Base-by-base conservation (phyloP, 2,888 invertebrate genomes). In the Eumacrocentrus americanus region DNA sequence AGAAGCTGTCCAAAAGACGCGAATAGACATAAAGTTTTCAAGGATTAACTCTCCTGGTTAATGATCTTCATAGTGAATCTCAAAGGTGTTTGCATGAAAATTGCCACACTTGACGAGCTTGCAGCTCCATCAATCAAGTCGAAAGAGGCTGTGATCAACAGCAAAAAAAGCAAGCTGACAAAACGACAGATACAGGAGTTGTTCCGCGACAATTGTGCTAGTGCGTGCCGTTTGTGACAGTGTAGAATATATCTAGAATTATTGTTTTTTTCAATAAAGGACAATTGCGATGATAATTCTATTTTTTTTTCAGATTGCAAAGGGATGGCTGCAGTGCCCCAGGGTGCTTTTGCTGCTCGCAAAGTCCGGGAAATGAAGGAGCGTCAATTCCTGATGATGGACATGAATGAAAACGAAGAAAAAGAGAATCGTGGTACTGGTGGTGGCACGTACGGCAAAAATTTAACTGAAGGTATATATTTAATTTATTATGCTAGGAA, bases 321-420 rank as follows among this genome's bases (percentile, higher is more conserved):
- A 61, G 82, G 73, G 42, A 92, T 92, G 91, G 85, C 91, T 51
- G 84, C 88, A n/a, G 84, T 91, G 67, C 91, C 91, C 0, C 91
- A 91, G 68, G 88, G 88, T 37, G 89, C 88, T n/a, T 90, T 90
- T 78, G 88, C 89, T 11, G 88, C 88, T 9, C 84, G 84, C 65
- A 91, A 91, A 79, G 84, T 91, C 59, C 88, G 89, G 16, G 84
- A 86, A 70, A 85, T 84, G 18, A 82, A 83, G 66, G 65, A 74
- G 47, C 83, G 82, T 29, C 83, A 87, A 46, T 82, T 86, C 81
- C 84, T 85, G 66, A 65, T 87, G 37, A 82, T 85, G 1, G 86
- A 85, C 67, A 82, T 84, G 53, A 82, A 82, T 50, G 80, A 77
- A 62, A 80, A 77, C 59, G 70, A 61, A 68, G 69, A 60, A 68